Evolutionary conservation across 2,113 vertebrate species (phyloP).

Genomic region (Isurus oxyrinchus): DNA sequence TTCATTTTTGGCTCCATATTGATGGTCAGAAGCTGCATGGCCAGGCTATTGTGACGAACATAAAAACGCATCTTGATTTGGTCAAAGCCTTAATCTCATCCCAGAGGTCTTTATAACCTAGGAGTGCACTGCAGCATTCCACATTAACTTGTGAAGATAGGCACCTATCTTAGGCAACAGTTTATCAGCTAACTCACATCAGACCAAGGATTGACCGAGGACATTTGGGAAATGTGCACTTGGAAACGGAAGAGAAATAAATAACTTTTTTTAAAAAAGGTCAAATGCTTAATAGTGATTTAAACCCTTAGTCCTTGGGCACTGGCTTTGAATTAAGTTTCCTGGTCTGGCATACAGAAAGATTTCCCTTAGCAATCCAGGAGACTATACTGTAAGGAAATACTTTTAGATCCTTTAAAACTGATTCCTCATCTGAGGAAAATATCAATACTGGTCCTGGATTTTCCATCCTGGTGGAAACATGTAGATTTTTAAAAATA

Average conservation of each 20-base stretch:
- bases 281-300: background rate
- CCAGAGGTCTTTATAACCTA: background rate
- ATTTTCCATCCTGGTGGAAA: background rate
- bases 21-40: background rate
- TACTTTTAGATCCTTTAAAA: background rate
- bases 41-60: background rate
- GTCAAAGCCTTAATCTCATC: background rate
- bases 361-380: background rate
- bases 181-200: background rate
- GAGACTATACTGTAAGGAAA: background rate
- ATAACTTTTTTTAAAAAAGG: background rate
- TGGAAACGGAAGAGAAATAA: background rate
- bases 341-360: background rate
- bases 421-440: background rate
- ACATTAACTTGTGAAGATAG: background rate
- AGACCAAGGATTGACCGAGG: background rate
- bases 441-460: background rate
- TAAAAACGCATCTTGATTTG: background rate
- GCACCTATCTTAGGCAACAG: background rate
- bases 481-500: background rate
- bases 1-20: background rate
- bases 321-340: background rate
- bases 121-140: background rate
- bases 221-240: background rate
- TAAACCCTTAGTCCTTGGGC: background rate